Percentiles rank a stretch among this genome's conserved stretches.
phyloP scores from a whole-genome alignment of 2,888 invertebrate species.

The Antitype chi region DNA sequence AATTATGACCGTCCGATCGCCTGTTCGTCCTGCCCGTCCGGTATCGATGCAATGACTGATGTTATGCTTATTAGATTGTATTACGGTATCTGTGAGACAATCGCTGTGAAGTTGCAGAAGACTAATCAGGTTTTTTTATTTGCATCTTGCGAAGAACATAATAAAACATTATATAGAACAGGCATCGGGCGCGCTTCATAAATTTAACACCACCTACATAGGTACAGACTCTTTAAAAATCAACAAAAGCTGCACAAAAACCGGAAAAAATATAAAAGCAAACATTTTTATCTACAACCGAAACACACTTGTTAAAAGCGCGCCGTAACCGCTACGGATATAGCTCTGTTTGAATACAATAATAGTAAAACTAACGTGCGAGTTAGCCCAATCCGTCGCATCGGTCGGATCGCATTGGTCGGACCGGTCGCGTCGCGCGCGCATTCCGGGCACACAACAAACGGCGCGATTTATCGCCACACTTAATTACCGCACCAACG shows the following conservation, averaged over 20 bases:
- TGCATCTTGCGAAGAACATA: not conserved
- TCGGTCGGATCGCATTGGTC: not conserved
- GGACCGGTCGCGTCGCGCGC: not conserved
- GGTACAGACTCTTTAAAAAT: conserved; percentile 1
- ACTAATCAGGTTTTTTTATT: not conserved
- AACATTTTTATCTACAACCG: conserved; percentile 24
- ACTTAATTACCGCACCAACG: conserved; percentile 67
- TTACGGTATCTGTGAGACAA: not conserved
- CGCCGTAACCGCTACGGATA: conserved; percentile 23
- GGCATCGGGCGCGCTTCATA: not conserved
- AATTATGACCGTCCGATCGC: not conserved
- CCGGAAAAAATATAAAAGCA: conserved; percentile 17
- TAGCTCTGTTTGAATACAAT: conserved; percentile 49
- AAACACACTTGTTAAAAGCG: conserved; percentile 44
- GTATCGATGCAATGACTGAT: conserved; percentile 4
- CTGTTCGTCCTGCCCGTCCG: not conserved
- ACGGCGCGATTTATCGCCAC: conserved; percentile 67
- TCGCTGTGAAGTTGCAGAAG: not conserved
- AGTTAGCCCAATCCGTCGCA: conserved; percentile 8
- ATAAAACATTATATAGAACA: not conserved
- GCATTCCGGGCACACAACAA: conserved; percentile 20
- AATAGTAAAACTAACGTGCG: conserved; percentile 56
- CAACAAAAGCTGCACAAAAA: conserved; percentile 6
- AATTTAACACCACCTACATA: not conserved
- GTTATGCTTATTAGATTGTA: not conserved